Conservation (phyloP, 2,888 invertebrate species). For the Sympetrum striolatum region DNA sequence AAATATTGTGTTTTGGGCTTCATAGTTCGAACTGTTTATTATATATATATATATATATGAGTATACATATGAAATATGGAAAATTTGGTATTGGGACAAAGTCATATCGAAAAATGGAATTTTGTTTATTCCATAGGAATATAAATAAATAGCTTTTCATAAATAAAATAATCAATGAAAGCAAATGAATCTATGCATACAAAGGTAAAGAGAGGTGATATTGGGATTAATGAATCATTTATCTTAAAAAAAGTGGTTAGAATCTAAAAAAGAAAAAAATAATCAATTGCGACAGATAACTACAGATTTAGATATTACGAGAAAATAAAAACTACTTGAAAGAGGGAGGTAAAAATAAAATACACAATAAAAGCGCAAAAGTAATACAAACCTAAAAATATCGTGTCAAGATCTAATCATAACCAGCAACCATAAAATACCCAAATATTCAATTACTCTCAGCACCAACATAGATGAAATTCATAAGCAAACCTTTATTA, state of each 20-base stretch:
- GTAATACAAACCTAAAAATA: too few relatives aligned
- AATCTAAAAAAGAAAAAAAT: not conserved
- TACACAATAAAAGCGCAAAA: not conserved
- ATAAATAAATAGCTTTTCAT: too few relatives aligned
- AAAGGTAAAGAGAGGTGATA: not conserved
- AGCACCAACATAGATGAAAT: not conserved
- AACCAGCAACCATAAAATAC: not conserved
- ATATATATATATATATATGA: too few relatives aligned
- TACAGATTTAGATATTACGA: not conserved
- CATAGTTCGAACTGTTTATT: too few relatives aligned
- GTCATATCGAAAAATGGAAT: too few relatives aligned
- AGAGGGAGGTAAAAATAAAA: not conserved
- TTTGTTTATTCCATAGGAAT: too few relatives aligned
- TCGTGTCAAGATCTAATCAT: not conserved
- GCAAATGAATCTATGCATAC: too few relatives aligned
- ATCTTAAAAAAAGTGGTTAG: not conserved
- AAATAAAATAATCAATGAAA: too few relatives aligned
- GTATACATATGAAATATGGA: too few relatives aligned
- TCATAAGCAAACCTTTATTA: slow-evolving; percentile 29
- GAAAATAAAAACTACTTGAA: not conserved
- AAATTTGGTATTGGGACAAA: too few relatives aligned
- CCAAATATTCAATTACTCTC: not conserved
- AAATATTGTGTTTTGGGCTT: too few relatives aligned
- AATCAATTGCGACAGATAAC: not conserved
- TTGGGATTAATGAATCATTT: not conserved